Evolutionary conservation across 2,113 vertebrate genomes (phyloP), one percentile per base, ranked within the genome.

Genomic region (Carassius carassius): DNA sequence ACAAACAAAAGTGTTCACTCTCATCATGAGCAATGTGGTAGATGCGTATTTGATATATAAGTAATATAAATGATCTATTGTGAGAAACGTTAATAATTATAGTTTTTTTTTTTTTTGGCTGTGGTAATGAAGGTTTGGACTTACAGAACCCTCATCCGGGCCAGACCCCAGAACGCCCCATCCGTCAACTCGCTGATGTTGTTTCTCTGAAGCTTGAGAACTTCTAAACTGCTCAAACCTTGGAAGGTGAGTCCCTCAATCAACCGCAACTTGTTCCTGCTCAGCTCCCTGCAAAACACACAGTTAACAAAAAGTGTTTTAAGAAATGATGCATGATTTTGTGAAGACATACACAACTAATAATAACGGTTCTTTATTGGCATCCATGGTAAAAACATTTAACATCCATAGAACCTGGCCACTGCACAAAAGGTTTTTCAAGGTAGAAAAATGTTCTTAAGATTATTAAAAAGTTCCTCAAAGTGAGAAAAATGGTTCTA

Each of bases 191-290:
- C 97, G 95, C 95, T 97, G 87, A 99, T 99, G 93, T 95, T 96
- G 94, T 99, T 99, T n/a, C 97, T 95, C 87, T 99, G 98, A 1
- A 99, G 95, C 80, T 96, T 99, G 89, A 99, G 95, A 54, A 98
- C 95, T 92, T 99, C 98, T 90, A 99, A 90, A 86, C 93, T 96
- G 89, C 96, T 96, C 85, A 99, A 93, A 7, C 97, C 97, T 89
- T 99, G 95, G 92, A 99, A 99, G 0, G 98, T 98, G 90, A 99
- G 95, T 25, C 98, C 98, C 89, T 99, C 97, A 9, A 99, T 97
- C 87, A 96, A 93, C 88, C 96, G 96, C 85, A 99, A 95, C 63
- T 97, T 95, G 93, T 99, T 99, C 86, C 98, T 95, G 94, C 95
- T 97, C 91, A 99, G 94, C 87, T 99, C 98, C 86, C 98, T 99